Evolutionary conservation across 2,888 invertebrate genomes (phyloP).

Genomic region (Steinernema carpocapsae): DNA sequence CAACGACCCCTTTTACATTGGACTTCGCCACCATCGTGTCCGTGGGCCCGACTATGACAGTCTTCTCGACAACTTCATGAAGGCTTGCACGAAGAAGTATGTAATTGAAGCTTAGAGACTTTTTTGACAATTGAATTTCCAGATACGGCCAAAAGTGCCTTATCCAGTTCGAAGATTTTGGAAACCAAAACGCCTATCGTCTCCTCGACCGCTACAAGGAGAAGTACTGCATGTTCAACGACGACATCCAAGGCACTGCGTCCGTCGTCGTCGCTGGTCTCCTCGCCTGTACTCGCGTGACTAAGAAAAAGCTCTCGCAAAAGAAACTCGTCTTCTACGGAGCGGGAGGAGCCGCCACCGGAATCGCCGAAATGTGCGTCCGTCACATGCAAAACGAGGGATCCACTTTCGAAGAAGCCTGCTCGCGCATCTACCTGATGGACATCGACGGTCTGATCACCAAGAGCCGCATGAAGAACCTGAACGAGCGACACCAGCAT

Average conservation of each 20-base stretch:
- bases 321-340: slow-evolving; percentile 91
- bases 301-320: slow-evolving; percentile 81
- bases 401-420: slow-evolving; percentile 81
- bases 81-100: slow-evolving; percentile 70
- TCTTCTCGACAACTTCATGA: slow-evolving; percentile 96
- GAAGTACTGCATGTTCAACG: slow-evolving; percentile 93
- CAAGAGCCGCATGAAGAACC: slow-evolving; percentile 71
- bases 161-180: slow-evolving; percentile 95
- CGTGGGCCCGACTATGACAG: slow-evolving; percentile 86
- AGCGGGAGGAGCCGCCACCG: slow-evolving; percentile 93
- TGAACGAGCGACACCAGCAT: slow-evolving; percentile 74
- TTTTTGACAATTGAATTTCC: slow-evolving; percentile 37
- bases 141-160: slow-evolving; percentile 73
- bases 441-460: slow-evolving; percentile 94
- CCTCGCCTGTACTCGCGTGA: slow-evolving; percentile 83
- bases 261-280: slow-evolving; percentile 93
- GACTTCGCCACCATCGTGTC: slow-evolving; percentile 83
- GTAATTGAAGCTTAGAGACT: background rate
- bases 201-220: slow-evolving; percentile 87
- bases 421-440: slow-evolving; percentile 86
- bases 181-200: slow-evolving; percentile 92
- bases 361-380: slow-evolving; percentile 88
- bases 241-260: slow-evolving; percentile 98
- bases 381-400: slow-evolving; percentile 87
- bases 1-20: slow-evolving; percentile 93